Conservation (phyloP, 2,797 vertebrate species). For the Sandelia bainsii region DNA sequence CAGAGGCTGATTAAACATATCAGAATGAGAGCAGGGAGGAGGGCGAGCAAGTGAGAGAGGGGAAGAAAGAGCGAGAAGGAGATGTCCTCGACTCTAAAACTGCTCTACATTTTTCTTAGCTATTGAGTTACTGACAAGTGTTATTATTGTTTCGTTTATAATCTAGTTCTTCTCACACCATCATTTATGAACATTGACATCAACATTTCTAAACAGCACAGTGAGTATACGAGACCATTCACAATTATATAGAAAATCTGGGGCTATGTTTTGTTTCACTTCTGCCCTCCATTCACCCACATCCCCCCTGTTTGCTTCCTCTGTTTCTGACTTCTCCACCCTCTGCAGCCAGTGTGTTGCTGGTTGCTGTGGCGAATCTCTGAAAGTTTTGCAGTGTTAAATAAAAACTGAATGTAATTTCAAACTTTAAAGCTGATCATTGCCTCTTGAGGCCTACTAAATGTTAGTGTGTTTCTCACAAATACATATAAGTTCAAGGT, state of each 20-base stretch:
- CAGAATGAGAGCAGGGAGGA: constrained; percentile 50
- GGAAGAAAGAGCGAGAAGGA: background rate
- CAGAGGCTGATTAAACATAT: constrained; percentile 88
- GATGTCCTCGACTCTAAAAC: constrained; percentile 32
- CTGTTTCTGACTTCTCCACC: constrained; percentile 27
- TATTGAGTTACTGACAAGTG: constrained; percentile 26
- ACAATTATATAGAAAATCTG: background rate
- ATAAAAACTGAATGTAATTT: too few species aligned
- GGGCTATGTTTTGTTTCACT: constrained; percentile 13
- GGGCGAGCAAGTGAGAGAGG: background rate
- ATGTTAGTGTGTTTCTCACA: too few species aligned
- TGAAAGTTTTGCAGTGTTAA: background rate
- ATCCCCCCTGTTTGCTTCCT: constrained; percentile 15
- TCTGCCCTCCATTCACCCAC: constrained; percentile 3
- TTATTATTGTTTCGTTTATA: constrained; percentile 19
- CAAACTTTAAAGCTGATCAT: too few species aligned
- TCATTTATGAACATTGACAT: constrained; percentile 23
- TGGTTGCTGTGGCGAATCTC: constrained; percentile 66
- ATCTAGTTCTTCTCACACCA: background rate
- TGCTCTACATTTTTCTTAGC: constrained; percentile 43
- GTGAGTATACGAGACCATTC: constrained; percentile 8
- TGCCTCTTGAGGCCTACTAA: too few species aligned
- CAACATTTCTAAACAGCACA: constrained; percentile 8
- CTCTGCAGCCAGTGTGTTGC: constrained; percentile 54
- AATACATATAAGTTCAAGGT: too few species aligned